These are phyloP conservation scores for Oreochromis spilurus DNA, from an alignment of 2,113 vertebrate species.

Conservation along the genomic window DNA sequence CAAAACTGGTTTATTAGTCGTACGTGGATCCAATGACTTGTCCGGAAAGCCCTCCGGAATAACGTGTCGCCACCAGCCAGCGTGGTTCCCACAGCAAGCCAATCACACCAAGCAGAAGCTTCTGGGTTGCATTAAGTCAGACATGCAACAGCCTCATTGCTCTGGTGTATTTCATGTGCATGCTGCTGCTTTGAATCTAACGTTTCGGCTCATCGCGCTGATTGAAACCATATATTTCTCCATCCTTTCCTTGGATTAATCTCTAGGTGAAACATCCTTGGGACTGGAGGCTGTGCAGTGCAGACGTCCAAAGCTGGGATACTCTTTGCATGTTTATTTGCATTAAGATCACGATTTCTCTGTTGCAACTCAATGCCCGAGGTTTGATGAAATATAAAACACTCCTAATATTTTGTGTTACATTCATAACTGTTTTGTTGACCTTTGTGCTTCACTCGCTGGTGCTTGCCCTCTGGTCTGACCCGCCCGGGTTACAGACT, in stretches of 20 bases:
- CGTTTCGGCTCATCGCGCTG: slow-evolving; percentile 38
- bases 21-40: slow-evolving; percentile 1
- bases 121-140: slow-evolving; percentile 60
- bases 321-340: slow-evolving; percentile 17
- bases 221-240: slow-evolving; percentile 41
- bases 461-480: neutral
- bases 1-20: slow-evolving; percentile 2
- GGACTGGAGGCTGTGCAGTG: neutral
- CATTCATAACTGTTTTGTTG: neutral
- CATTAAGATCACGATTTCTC: neutral
- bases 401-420: neutral
- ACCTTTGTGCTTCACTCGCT: neutral
- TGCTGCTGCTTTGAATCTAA: slow-evolving; percentile 26
- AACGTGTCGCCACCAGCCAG: slow-evolving; percentile 24
- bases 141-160: slow-evolving; percentile 8
- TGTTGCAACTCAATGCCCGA: neutral
- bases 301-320: neutral
- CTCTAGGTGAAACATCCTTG: neutral
- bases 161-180: slow-evolving; percentile 40
- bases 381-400: neutral
- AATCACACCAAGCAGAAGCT: neutral
- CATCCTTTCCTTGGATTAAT: neutral
- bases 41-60: slow-evolving; percentile 30
- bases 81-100: slow-evolving; percentile 23
- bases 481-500: neutral